Evolutionary conservation across 2,797 vertebrate species (phyloP).

Genomic region (Nothura maculosa): DNA sequence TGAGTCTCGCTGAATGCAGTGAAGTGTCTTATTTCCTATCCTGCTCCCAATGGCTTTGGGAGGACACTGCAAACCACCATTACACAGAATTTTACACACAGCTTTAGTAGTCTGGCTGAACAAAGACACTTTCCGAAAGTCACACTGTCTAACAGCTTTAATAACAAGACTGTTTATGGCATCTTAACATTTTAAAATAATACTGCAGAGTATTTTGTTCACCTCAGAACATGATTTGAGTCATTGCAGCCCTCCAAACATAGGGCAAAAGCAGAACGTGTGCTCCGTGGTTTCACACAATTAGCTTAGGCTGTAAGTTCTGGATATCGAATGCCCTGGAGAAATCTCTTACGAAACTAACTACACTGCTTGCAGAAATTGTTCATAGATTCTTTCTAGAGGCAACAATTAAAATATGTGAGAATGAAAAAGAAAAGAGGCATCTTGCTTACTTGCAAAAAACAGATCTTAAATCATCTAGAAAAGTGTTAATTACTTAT

Average conservation of each 20-base stretch:
- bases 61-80: not conserved
- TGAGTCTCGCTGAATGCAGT: not conserved
- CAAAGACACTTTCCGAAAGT: not conserved
- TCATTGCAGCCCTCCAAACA: not conserved
- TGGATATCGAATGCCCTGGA: not conserved
- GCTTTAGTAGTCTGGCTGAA: not conserved
- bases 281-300: not conserved
- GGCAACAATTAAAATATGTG: not conserved
- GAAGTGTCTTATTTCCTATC: conserved; percentile 42
- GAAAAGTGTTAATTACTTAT: conserved; percentile 46
- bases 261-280: not conserved
- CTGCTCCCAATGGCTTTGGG: not conserved
- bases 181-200: not conserved
- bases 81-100: not conserved
- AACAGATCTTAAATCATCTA: not conserved
- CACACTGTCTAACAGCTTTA: not conserved
- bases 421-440: not conserved
- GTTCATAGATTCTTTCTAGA: conserved; percentile 22
- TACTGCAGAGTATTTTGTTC: not conserved
- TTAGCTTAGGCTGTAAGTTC: not conserved
- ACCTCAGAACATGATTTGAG: not conserved
- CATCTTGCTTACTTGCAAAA: not conserved
- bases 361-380: conserved; percentile 9
- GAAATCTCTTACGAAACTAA: not conserved
- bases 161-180: not conserved